These are phyloP conservation scores for Heliangelus exortis DNA, from an alignment of 2,797 vertebrate species.

Conservation along the genomic window DNA sequence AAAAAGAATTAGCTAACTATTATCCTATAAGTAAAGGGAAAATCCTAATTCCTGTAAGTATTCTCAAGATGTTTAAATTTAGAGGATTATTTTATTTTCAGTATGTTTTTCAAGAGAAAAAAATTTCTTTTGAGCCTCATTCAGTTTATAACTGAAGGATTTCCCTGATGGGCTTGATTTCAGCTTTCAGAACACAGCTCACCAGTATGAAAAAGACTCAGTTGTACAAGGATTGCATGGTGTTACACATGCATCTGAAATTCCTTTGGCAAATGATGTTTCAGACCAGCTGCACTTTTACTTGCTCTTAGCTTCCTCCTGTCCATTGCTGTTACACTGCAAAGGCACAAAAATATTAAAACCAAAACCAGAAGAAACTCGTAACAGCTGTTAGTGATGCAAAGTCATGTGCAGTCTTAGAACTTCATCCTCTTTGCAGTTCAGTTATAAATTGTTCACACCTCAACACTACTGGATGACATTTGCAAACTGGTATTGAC, in stretches of 20 bases:
- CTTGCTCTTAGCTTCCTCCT: background rate
- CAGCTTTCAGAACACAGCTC: background rate
- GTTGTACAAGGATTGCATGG: background rate
- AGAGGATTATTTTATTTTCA: background rate
- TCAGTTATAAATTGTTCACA: background rate
- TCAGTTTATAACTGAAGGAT: background rate
- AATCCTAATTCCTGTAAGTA: background rate
- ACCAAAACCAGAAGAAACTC: background rate
- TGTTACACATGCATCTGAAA: background rate
- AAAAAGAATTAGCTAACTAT: background rate
- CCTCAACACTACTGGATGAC: background rate
- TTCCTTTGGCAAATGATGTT: background rate
- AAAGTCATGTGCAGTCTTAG: background rate
- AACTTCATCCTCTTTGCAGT: background rate
- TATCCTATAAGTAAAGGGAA: background rate
- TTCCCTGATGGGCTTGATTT: background rate
- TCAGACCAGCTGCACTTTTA: background rate
- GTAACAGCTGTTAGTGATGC: background rate
- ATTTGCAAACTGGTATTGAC: accelerated
- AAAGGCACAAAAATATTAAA: background rate
- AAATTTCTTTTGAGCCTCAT: background rate
- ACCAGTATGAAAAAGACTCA: background rate
- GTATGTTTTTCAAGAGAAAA: background rate
- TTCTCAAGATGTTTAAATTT: background rate
- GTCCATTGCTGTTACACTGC: background rate